Evolutionary conservation across 2,888 invertebrate species (phyloP).

Genomic region (Euclidia mi): DNA sequence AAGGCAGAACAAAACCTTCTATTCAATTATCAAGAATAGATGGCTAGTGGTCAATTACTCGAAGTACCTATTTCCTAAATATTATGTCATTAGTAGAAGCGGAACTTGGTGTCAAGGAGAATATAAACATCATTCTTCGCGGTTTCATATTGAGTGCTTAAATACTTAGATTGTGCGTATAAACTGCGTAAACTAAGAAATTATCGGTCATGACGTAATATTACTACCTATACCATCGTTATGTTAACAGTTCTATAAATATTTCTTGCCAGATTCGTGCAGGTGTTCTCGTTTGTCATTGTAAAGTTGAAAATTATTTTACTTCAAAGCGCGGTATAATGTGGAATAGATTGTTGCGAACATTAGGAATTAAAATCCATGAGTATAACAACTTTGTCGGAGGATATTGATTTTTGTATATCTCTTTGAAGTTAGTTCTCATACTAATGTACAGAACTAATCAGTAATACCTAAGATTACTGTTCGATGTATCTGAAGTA

Average conservation of each 20-base stretch:
- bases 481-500: too few species aligned
- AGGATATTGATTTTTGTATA: too few species aligned
- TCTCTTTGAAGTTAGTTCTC: too few species aligned
- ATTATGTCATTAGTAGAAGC: slow-evolving; percentile 46
- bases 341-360: too few species aligned
- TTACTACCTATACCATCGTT: slow-evolving; percentile 1
- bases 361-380: too few species aligned
- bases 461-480: too few species aligned
- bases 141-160: slow-evolving; percentile 23
- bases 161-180: slow-evolving; percentile 26
- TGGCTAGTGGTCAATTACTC: slow-evolving; percentile 6
- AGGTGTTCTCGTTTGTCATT: neutral
- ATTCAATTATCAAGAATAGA: slow-evolving; percentile 16
- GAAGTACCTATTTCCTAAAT: slow-evolving; percentile 23
- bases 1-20: neutral
- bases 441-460: too few species aligned
- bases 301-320: neutral
- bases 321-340: neutral
- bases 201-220: slow-evolving; percentile 29
- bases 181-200: slow-evolving; percentile 16
- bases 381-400: too few species aligned
- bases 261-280: neutral
- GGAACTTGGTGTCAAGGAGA: slow-evolving; percentile 47
- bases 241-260: slow-evolving; percentile 1
- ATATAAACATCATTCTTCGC: slow-evolving; percentile 28